These are phyloP conservation scores for Sula dactylatra DNA, from an alignment of 2,113 vertebrate species.

Conservation along the genomic window DNA sequence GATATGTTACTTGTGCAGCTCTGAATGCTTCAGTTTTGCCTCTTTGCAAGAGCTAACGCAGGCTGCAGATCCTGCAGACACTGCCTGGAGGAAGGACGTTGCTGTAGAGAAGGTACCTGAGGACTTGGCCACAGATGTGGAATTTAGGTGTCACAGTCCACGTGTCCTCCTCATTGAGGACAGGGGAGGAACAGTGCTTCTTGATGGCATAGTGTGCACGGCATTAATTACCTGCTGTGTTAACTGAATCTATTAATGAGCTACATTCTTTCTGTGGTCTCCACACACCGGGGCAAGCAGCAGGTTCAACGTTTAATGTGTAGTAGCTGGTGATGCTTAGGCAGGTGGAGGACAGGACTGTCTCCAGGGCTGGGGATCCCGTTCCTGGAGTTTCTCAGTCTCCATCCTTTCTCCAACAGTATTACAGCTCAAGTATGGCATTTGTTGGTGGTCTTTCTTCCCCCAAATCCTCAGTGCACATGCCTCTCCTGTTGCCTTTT, in stretches of 20 bases:
- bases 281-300: accelerated
- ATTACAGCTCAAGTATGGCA: accelerated
- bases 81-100: not conserved
- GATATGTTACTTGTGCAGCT: not conserved
- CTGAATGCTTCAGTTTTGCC: not conserved
- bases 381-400: not conserved
- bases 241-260: not conserved
- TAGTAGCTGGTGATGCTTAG: not conserved
- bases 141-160: not conserved
- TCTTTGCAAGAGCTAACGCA: not conserved
- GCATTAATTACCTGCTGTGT: not conserved
- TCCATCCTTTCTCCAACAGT: not conserved
- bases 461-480: too few relatives aligned
- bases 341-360: not conserved
- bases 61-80: not conserved
- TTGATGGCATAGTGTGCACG: not conserved
- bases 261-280: not conserved
- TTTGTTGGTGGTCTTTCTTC: not conserved
- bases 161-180: not conserved
- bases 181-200: not conserved
- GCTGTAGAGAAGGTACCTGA: not conserved
- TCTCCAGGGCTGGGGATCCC: not conserved
- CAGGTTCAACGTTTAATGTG: not conserved
- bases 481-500: not conserved
- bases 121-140: not conserved